Evolutionary conservation across 2,797 vertebrate species (phyloP).

Genomic region (Muscicapa striata): DNA sequence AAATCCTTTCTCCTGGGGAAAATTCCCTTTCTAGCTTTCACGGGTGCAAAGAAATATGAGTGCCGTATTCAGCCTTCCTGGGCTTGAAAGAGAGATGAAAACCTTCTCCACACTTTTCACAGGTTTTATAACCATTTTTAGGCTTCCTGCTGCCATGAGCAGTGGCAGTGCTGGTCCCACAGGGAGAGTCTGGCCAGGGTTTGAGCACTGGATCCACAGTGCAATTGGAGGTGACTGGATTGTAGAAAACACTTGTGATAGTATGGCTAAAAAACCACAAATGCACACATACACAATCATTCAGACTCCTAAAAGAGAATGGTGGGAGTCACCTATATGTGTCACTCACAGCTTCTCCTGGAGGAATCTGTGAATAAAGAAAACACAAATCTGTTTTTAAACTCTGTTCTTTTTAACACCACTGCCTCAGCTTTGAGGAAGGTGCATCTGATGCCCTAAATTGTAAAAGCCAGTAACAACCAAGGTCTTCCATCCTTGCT

Average conservation of each 20-base stretch:
- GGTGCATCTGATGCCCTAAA: background rate
- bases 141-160: rapidly evolving
- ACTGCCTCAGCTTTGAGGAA: background rate
- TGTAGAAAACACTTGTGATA: background rate
- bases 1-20: background rate
- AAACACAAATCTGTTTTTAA: background rate
- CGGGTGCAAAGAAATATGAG: background rate
- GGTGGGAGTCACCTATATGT: background rate
- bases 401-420: background rate
- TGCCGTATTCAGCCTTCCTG: background rate
- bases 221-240: background rate
- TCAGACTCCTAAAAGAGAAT: background rate
- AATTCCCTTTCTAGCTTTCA: background rate
- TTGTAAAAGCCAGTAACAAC: background rate
- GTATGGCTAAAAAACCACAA: background rate
- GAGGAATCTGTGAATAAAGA: background rate
- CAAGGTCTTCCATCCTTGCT: background rate
- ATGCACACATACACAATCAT: background rate
- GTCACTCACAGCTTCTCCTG: background rate
- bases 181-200: background rate
- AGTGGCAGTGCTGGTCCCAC: background rate
- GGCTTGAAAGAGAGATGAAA: background rate
- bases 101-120: background rate
- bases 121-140: background rate
- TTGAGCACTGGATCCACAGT: background rate